Base-by-base conservation (phyloP, 2,113 vertebrate genomes). In the Corythoichthys haematopterus region DNA sequence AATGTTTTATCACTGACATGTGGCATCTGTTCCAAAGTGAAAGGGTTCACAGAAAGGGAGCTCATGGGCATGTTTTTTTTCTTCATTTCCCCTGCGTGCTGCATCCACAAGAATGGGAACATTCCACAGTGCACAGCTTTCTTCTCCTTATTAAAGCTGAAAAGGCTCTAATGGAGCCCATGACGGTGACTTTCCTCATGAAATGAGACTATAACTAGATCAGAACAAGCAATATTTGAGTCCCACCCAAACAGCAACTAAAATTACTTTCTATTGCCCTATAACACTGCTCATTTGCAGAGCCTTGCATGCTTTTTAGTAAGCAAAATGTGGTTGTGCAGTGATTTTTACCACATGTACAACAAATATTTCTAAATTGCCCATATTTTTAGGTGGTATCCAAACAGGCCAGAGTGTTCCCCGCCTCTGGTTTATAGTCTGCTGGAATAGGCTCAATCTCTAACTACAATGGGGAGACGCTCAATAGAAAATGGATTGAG, bases 1-100 rank as follows among this genome's bases (percentile, higher is more conserved):
- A 59, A 80, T 79, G 65, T 69, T 79, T 82, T 66, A 80, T 82
- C 61, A 58, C 53, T 62, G 57, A 60, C 72, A 83, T 75, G 65
- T 75, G 77, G 57, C 47, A 50, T 56, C 51, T 67, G 40, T 53
- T 69, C 62, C 43, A 43, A 56, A 61, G 16, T 65, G 72, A 46
- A 36, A 51, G 48, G 33, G 28, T 45, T 69, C 38, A 64, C 37
- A 55, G 11, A 64, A 14, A 40, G 16, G 10, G 11, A 16, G 47
- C 78, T 84, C 67, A 38, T 65, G 51, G 58, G 11, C 37, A 60
- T 40, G 37, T 58, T 55, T 53, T 48, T 63, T 71, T 14, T 55
- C 12, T 33, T 37, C 35, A 12, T 3, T 47, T 72, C 55, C 64
- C 74, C 20, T 56, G 28, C 6, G 63, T 78, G 40, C 40, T 15